Conservation (phyloP, 2,888 invertebrate species). For the Diadromus collaris region DNA sequence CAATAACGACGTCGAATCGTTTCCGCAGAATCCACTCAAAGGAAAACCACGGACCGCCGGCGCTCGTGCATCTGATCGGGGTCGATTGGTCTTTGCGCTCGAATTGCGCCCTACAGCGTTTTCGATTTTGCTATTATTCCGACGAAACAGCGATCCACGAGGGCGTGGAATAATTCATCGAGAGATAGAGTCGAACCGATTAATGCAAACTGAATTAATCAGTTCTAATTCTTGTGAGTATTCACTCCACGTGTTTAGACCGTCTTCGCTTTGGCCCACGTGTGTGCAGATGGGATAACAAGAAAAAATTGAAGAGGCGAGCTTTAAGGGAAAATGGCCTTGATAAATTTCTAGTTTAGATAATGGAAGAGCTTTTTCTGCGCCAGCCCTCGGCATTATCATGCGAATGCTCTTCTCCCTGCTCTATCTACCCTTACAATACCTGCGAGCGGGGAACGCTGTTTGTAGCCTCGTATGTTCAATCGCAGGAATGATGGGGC, state of each 20-base stretch:
- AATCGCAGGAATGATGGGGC: slow-evolving; percentile 30
- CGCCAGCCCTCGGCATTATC: slow-evolving; percentile 52
- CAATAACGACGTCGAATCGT: slow-evolving; percentile 10
- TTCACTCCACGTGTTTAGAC: not conserved
- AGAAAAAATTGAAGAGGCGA: slow-evolving; percentile 22
- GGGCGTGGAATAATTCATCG: slow-evolving; percentile 60
- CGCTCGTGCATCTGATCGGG: slow-evolving; percentile 43
- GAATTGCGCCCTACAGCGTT: slow-evolving; percentile 61
- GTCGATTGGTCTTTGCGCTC: slow-evolving; percentile 63
- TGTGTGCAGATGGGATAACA: slow-evolving; percentile 6
- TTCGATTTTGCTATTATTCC: slow-evolving; percentile 38
- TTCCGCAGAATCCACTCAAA: slow-evolving; percentile 26
- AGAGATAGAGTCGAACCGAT: no score
- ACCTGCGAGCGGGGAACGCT: slow-evolving; percentile 12
- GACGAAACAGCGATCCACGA: slow-evolving; percentile 38
- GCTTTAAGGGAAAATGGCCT: slow-evolving; percentile 1
- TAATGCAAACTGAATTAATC: slow-evolving; percentile 59
- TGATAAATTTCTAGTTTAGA: slow-evolving; percentile 6
- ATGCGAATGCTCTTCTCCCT: slow-evolving; percentile 42
- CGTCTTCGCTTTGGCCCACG: slow-evolving; percentile 1
- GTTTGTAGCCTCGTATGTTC: slow-evolving; percentile 37
- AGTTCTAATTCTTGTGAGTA: slow-evolving; percentile 30
- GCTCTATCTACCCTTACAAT: slow-evolving; percentile 30
- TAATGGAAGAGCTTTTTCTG: slow-evolving; percentile 38
- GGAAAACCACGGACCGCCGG: slow-evolving; percentile 47